Conservation (phyloP, 2,888 invertebrate species). For the Eurytoma californica region DNA sequence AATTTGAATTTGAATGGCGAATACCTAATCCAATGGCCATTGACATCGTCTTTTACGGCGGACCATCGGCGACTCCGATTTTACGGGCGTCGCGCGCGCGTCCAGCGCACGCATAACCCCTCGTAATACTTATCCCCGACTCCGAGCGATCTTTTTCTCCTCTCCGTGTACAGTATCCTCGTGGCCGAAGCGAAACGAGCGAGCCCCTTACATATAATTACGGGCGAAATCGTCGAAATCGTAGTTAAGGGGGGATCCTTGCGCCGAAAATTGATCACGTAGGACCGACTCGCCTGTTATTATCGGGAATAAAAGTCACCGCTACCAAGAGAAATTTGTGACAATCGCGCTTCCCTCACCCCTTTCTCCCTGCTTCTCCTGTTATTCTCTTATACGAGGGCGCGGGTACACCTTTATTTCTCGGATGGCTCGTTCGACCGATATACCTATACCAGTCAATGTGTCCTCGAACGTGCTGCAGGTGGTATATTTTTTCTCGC, state of each 20-base stretch:
- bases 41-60: constrained; percentile 27
- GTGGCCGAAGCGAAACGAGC: background rate
- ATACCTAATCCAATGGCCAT: constrained; percentile 30
- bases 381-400: constrained; percentile 33
- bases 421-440: constrained; percentile 40
- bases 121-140: background rate
- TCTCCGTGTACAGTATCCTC: background rate
- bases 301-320: constrained; percentile 75
- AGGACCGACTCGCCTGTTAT: constrained; percentile 70
- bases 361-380: constrained; percentile 16
- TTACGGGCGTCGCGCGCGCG: constrained; percentile 44
- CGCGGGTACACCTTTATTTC: constrained; percentile 48
- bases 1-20: constrained; percentile 33
- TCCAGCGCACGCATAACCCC: background rate
- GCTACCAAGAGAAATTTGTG: constrained; percentile 70
- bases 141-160: background rate
- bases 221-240: constrained; percentile 67
- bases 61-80: constrained; percentile 9
- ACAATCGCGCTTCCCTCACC: constrained; percentile 65
- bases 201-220: constrained; percentile 67
- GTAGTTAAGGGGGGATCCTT: constrained; percentile 61
- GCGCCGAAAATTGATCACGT: constrained; percentile 73
- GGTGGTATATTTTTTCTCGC: constrained; percentile 50
- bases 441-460: constrained; percentile 36
- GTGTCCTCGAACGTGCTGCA: constrained; percentile 58